Percentiles rank a stretch among this genome's conserved stretches.
Evolutionary conservation across 2,888 invertebrate genomes (phyloP).

Genomic region (Calephelis perditalis): DNA sequence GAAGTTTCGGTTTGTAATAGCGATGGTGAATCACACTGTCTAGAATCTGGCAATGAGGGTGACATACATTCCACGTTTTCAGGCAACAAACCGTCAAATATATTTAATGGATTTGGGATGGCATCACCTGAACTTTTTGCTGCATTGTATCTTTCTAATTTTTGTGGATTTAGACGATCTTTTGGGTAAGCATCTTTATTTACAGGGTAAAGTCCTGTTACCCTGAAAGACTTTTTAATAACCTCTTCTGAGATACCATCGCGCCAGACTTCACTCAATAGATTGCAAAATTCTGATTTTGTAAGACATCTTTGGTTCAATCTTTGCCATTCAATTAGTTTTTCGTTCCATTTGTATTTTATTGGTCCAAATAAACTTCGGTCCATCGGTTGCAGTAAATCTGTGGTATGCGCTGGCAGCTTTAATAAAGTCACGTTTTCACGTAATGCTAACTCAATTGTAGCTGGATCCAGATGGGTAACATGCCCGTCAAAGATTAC

Average conservation of each 20-base stretch:
- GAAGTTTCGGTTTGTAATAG: conserved; percentile 8
- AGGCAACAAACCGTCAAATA: neutral
- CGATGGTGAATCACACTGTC: conserved; percentile 11
- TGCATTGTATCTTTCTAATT: neutral
- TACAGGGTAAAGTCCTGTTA: neutral
- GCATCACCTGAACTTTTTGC: neutral
- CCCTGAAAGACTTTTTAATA: neutral
- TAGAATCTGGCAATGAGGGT: conserved; percentile 1
- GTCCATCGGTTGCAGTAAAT: neutral
- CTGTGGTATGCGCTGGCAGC: neutral
- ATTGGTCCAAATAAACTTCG: no score
- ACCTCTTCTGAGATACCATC: neutral
- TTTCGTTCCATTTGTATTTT: neutral
- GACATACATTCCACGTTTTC: neutral
- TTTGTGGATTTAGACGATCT: neutral
- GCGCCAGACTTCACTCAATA: neutral
- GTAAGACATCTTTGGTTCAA: no score
- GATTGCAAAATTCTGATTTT: no score
- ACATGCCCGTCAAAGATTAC: conserved; percentile 19
- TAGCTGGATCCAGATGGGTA: conserved; percentile 20
- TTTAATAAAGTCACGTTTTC: conserved; percentile 19
- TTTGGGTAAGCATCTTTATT: neutral
- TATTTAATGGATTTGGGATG: neutral
- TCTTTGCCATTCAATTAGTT: no score
- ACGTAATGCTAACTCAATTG: conserved; percentile 17